These are phyloP conservation scores for Tupaia tana DNA, from an alignment of 2,113 vertebrate genomes.

Conservation along the genomic window DNA sequence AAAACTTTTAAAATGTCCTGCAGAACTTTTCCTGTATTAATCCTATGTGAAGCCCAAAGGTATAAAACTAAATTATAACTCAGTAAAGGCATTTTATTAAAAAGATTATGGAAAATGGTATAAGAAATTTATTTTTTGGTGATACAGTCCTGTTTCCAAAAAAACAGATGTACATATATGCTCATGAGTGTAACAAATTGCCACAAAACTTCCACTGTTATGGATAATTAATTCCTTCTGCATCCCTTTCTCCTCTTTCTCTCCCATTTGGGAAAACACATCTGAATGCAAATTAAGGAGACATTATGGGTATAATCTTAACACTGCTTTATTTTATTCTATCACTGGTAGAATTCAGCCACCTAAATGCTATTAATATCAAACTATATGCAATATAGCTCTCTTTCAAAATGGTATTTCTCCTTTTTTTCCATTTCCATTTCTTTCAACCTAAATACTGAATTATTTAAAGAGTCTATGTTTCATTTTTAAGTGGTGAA, in stretches of 20 bases:
- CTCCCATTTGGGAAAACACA: conserved; percentile 8
- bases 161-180: background rate
- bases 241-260: background rate
- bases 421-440: background rate
- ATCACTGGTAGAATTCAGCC: background rate
- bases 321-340: conserved; percentile 36
- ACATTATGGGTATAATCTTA: conserved; percentile 2
- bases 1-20: conserved; percentile 16
- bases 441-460: background rate
- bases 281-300: conserved; percentile 1
- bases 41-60: background rate
- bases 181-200: conserved; percentile 15
- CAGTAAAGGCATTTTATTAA: conserved; percentile 35
- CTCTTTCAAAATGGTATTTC: conserved; percentile 22
- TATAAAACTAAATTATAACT: conserved; percentile 45
- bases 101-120: conserved; percentile 7
- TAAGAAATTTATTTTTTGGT: conserved; percentile 28
- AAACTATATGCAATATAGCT: background rate
- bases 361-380: conserved; percentile 11
- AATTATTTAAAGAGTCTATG: conserved; percentile 17
- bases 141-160: conserved; percentile 38
- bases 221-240: conserved; percentile 44
- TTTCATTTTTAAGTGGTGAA: conserved; percentile 35
- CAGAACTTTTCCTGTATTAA: background rate
- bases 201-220: conserved; percentile 1